phyloP scores from a whole-genome alignment of 2,888 invertebrate species.

The Priocnemis perturbator region DNA sequence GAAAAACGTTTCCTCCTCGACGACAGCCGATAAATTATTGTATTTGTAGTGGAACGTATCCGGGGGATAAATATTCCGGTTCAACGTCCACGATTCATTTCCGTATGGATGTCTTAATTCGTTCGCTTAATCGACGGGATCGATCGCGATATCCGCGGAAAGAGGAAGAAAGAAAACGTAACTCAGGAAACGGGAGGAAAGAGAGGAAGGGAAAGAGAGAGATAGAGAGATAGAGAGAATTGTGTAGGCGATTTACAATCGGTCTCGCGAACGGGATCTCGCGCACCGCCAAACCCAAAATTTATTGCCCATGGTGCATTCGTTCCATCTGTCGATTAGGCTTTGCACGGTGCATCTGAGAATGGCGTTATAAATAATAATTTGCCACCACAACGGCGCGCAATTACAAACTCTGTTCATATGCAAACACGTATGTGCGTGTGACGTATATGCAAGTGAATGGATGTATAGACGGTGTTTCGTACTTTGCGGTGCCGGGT shows the following conservation, averaged over 20 bases:
- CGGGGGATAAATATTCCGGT: too few species aligned
- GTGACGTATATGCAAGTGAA: too few species aligned
- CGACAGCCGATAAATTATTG: too few species aligned
- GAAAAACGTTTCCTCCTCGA: too few species aligned
- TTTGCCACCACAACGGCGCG: constrained; percentile 50
- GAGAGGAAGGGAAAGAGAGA: background rate
- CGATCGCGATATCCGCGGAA: background rate
- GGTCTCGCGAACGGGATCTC: constrained; percentile 43
- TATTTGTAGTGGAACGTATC: too few species aligned
- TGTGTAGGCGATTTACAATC: constrained; percentile 25
- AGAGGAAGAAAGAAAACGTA: background rate
- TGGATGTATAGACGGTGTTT: too few species aligned
- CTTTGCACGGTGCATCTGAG: constrained; percentile 48
- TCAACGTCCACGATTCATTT: too few species aligned
- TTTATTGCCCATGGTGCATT: constrained; percentile 58
- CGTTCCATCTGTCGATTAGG: constrained; percentile 67
- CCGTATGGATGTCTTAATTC: too few species aligned
- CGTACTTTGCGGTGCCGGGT: too few species aligned
- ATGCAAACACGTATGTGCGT: too few species aligned
- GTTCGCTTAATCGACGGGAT: background rate
- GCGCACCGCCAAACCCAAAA: constrained; percentile 56
- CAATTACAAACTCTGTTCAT: background rate
- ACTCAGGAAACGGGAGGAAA: constrained; percentile 4
- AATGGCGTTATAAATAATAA: constrained; percentile 62
- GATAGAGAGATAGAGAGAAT: constrained; percentile 10